These are phyloP conservation scores for Mionectes macconnelli DNA, from an alignment of 2,113 vertebrate genomes.

Conservation along the genomic window DNA sequence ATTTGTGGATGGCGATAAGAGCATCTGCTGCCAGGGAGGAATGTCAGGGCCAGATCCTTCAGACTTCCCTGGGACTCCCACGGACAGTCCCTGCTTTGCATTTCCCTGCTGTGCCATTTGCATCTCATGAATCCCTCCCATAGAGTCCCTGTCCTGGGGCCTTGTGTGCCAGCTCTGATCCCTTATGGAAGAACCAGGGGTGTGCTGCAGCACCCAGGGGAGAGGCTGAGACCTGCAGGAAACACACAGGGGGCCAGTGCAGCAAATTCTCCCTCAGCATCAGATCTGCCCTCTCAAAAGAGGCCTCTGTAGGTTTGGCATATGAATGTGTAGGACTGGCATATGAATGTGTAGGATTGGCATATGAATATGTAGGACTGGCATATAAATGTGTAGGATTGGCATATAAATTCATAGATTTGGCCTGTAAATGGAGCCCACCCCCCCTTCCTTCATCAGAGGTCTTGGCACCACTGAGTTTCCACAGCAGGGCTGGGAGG, in stretches of 20 bases:
- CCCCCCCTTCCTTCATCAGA: background rate
- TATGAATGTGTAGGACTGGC: background rate
- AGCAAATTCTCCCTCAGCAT: background rate
- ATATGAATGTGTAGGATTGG: background rate
- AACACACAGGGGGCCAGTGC: background rate
- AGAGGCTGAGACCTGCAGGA: background rate
- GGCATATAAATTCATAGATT: background rate
- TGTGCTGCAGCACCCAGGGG: background rate
- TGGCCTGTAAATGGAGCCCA: background rate
- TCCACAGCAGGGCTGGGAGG: background rate
- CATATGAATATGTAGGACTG: background rate
- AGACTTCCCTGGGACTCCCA: background rate
- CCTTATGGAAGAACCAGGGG: background rate
- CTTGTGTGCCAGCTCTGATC: background rate
- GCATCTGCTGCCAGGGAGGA: background rate
- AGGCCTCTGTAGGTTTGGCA: no score
- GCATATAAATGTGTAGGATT: background rate
- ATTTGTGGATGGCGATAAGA: background rate
- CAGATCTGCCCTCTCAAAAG: background rate
- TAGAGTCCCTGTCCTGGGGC: background rate
- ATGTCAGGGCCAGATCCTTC: background rate
- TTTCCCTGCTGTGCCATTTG: constrained; percentile 31
- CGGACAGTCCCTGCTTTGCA: background rate
- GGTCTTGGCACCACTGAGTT: background rate
- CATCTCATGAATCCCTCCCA: constrained; percentile 6